These are phyloP conservation scores for Ochropleura plecta DNA, from an alignment of 2,888 invertebrate species.

Conservation along the genomic window DNA sequence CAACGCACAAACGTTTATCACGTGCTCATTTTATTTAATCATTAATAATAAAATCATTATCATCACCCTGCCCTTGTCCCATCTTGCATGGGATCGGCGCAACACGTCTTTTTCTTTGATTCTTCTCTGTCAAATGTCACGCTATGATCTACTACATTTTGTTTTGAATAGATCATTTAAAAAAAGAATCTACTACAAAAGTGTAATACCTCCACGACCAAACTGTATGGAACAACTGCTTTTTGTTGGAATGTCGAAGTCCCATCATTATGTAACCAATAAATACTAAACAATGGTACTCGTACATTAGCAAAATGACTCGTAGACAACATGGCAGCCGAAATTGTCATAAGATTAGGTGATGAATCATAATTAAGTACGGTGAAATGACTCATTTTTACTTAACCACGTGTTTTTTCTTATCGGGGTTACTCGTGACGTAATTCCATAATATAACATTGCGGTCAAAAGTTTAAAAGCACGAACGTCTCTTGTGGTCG, in stretches of 20 bases:
- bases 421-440: slow-evolving; percentile 37
- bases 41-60: too few species aligned
- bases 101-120: too few species aligned
- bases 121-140: too few species aligned
- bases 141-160: too few species aligned
- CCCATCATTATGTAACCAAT: neutral
- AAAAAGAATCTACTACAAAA: too few species aligned
- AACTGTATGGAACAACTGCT: neutral
- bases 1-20: neutral
- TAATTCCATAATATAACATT: slow-evolving; percentile 6
- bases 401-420: neutral
- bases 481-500: slow-evolving; percentile 6
- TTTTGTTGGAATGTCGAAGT: neutral
- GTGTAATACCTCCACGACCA: neutral
- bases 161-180: too few species aligned
- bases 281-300: neutral
- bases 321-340: neutral
- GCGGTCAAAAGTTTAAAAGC: slow-evolving; percentile 14
- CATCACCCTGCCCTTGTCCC: too few species aligned
- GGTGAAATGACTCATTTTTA: slow-evolving; percentile 25
- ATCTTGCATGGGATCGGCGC: too few species aligned
- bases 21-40: neutral
- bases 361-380: slow-evolving; percentile 18
- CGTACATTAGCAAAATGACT: slow-evolving; percentile 3
- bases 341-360: slow-evolving; percentile 2